Conservation (phyloP, 2,797 vertebrate genomes). For the Phataginus tricuspis region DNA sequence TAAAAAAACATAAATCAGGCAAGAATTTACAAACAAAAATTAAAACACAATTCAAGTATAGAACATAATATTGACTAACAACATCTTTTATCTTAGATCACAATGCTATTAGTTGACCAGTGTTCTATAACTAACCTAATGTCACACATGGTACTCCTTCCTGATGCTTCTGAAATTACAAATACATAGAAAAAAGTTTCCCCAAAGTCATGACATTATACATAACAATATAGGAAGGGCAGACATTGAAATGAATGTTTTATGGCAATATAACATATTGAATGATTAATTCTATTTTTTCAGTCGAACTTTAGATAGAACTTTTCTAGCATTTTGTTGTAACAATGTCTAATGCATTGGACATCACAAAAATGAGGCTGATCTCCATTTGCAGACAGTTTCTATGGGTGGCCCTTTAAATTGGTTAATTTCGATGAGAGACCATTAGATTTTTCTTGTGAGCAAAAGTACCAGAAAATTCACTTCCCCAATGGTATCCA, state of each 20-base stretch:
- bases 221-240: background rate
- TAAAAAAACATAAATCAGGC: background rate
- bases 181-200: background rate
- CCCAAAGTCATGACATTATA: background rate
- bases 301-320: background rate
- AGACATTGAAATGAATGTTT: background rate
- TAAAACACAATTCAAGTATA: background rate
- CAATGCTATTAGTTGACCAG: background rate
- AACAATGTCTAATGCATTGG: background rate
- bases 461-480: background rate
- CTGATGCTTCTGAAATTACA: background rate
- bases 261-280: background rate
- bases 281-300: background rate
- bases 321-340: background rate
- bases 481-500: conserved; percentile 6
- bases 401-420: background rate
- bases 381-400: background rate
- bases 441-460: conserved; percentile 32
- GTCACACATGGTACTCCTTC: background rate
- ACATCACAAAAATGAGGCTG: background rate
- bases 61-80: background rate
- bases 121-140: background rate
- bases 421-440: background rate
- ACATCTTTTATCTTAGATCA: background rate
- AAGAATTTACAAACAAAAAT: background rate